Percentiles rank a stretch among this genome's conserved stretches.
Evolutionary conservation across 2,113 vertebrate genomes (phyloP).

Genomic region (Dipodomys spectabilis): DNA sequence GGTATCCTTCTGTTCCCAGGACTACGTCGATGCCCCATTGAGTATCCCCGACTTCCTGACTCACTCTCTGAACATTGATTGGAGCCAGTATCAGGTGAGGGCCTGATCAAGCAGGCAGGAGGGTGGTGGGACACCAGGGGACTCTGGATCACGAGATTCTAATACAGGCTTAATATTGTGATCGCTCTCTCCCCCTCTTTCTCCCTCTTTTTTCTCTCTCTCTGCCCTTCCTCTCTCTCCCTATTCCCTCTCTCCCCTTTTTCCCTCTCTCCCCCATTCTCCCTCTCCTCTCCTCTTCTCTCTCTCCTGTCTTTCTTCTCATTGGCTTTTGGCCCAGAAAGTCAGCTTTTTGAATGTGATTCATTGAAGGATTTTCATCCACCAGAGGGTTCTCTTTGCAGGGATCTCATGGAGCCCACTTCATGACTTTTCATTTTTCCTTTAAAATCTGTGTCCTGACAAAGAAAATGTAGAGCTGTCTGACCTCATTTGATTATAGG

Average conservation of each 20-base stretch:
- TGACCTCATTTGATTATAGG: constrained; percentile 66
- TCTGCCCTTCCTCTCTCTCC: not conserved
- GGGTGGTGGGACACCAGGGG: not conserved
- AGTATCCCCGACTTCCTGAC: constrained; percentile 94
- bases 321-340: constrained; percentile 55
- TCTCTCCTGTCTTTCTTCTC: not conserved
- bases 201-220: not conserved
- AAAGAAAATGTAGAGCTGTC: constrained; percentile 19
- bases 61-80: constrained; percentile 95
- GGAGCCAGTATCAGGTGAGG: constrained; percentile 97
- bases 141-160: not conserved
- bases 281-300: not conserved
- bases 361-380: constrained; percentile 24
- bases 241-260: not conserved
- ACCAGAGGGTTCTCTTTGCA: constrained; percentile 65
- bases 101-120: not conserved
- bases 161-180: not conserved
- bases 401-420: constrained; percentile 14
- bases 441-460: constrained; percentile 31
- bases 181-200: not conserved
- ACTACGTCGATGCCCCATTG: constrained; percentile 97
- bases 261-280: not conserved
- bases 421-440: constrained; percentile 41
- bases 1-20: constrained; percentile 85
- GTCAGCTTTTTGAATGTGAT: constrained; percentile 16